Base-by-base conservation (phyloP, 2,113 vertebrate species). In the Chrysemys picta region DNA sequence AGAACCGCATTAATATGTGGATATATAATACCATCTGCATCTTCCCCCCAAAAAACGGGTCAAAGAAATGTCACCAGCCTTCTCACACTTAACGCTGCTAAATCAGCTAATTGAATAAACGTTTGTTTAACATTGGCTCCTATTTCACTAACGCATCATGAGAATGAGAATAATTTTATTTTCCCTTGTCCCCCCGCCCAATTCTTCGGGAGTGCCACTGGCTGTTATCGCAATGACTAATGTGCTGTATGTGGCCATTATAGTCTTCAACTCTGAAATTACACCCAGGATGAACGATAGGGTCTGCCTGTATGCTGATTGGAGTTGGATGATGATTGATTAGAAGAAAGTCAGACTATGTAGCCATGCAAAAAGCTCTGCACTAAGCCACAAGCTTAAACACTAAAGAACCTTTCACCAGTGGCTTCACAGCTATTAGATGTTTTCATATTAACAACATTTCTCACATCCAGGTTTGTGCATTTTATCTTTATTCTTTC, bases 401-500 rank as follows among this genome's bases (percentile, higher is more conserved):
- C 96, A 89, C 90, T 89, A 95, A 97, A 97, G 89, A 95, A 92
- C 96, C 62, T 97, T 98, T 98, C 90, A 93, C 96, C 84, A 89
- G 84, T 89, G 88, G 96, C 94, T 97, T 98, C 97, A 94, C 91
- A 97, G 96, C 97, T 97, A 97, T 97, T 98, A 97, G 95, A 96
- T 85, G 94, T 97, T 98, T 98, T 97, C 97, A 96, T 94, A 98
- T 25, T 96, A 98, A 97, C 96, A 98, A 98, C 96, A 98, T 98
- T 98, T 98, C 97, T 97, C 98, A 98, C 97, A 99, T 98, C 98
- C 98, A 95, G 94, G 97, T 96, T 97, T 98, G 98, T 82, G 45
- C 98, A 98, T 99, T 99, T 99, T 99, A 99, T 99, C 99, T 99
- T 98, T 98, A 98, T 99, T 99, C 99, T 99, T 98, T 98, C 98